Conservation (phyloP, 2,797 vertebrate genomes). For the Melopsittacus undulatus region DNA sequence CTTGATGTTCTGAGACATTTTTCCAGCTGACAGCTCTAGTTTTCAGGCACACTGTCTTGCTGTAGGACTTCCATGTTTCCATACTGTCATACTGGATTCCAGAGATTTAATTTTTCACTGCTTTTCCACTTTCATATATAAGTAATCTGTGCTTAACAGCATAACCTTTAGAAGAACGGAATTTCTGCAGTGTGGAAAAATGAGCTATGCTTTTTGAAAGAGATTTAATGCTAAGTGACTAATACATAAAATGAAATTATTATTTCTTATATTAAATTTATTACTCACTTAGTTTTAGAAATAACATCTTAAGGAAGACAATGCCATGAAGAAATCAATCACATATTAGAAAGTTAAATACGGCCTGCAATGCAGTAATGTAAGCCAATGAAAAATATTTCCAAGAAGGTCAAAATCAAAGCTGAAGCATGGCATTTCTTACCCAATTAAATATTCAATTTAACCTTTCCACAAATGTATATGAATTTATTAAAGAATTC, state of each 20-base stretch:
- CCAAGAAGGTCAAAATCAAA: neutral
- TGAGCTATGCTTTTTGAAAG: neutral
- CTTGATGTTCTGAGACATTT: neutral
- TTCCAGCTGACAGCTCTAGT: conserved; percentile 17
- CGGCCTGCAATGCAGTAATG: neutral
- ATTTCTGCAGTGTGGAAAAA: conserved; percentile 2
- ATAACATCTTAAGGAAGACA: neutral
- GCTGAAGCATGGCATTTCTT: neutral
- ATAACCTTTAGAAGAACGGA: neutral
- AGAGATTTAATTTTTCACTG: neutral
- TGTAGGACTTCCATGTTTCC: neutral
- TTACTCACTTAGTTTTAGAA: neutral
- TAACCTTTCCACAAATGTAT: neutral
- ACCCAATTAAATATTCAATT: neutral
- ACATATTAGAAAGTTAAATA: neutral
- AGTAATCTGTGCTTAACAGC: neutral
- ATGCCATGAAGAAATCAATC: neutral
- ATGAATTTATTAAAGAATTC: neutral
- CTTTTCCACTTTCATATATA: conserved; percentile 1
- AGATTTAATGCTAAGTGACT: neutral
- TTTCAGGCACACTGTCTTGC: neutral
- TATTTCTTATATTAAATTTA: neutral
- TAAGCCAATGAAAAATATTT: neutral
- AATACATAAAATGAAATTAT: neutral
- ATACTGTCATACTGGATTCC: neutral